Percentiles rank a stretch among this genome's conserved stretches.
Conservation (phyloP, 1,140 invertebrate genomes). For the Panagrolaimus sp. region DNA sequence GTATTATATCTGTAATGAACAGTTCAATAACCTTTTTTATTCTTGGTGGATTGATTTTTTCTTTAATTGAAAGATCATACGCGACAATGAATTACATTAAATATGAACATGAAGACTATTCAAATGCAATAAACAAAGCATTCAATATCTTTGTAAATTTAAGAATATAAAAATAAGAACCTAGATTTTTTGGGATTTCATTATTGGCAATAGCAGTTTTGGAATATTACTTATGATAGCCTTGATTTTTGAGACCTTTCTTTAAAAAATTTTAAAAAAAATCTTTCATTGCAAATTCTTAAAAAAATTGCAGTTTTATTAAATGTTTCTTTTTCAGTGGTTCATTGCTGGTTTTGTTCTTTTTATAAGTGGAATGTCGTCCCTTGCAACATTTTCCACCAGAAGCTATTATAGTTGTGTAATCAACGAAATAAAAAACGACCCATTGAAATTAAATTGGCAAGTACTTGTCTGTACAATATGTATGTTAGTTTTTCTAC, state of each 20-base stretch:
- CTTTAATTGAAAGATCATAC: neutral
- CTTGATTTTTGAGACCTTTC: no score
- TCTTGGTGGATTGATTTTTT: neutral
- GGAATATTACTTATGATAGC: no score
- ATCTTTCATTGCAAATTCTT: neutral
- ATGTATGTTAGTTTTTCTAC: neutral
- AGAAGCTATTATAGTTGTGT: neutral
- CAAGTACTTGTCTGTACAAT: neutral
- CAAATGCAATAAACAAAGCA: neutral
- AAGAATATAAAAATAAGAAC: no score
- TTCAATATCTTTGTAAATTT: constrained; percentile 14
- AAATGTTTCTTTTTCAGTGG: neutral
- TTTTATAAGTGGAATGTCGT: neutral
- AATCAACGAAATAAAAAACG: neutral
- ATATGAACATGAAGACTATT: constrained; percentile 12
- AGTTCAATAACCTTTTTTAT: neutral
- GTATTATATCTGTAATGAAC: neutral
- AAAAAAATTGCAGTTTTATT: no score
- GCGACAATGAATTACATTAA: constrained; percentile 15
- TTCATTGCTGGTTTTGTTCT: neutral
- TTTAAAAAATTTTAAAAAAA: neutral
- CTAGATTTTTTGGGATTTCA: no score
- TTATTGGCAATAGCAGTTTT: no score
- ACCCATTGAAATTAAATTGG: neutral
- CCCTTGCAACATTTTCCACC: neutral